Conservation (phyloP, 2,888 invertebrate genomes). For the Apamea sordens region DNA sequence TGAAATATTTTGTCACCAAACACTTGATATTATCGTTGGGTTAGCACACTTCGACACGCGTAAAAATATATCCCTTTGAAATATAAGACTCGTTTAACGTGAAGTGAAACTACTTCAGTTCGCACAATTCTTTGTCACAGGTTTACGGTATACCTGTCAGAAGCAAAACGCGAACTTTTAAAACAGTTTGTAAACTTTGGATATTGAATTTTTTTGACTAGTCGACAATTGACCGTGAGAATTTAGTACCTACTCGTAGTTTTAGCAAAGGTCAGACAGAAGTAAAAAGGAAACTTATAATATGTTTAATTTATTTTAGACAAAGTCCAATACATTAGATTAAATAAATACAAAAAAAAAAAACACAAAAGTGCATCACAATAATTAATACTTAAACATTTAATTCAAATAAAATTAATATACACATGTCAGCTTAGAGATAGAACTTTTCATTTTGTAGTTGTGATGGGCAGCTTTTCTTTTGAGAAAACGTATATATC, state of each 20-base stretch:
- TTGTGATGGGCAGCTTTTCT: no score
- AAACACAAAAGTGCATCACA: no score
- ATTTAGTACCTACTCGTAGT: conserved; percentile 1
- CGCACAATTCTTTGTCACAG: not conserved
- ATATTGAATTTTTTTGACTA: not conserved
- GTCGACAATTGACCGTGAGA: not conserved
- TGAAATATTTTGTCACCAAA: conserved; percentile 11
- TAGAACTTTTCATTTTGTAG: no score
- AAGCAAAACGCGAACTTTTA: not conserved
- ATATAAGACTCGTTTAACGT: conserved; percentile 4
- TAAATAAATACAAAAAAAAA: no score
- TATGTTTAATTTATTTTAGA: no score
- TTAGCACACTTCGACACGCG: not conserved
- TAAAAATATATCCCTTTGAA: not conserved
- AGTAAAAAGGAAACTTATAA: not conserved
- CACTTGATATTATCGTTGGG: not conserved
- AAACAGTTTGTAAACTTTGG: conserved; percentile 7
- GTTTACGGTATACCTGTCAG: conserved; percentile 11
- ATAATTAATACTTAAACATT: no score
- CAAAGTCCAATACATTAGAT: no score
- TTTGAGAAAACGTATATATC: no score
- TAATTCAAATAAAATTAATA: no score
- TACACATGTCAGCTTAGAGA: no score
- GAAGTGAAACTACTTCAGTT: not conserved
- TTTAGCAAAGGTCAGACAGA: conserved; percentile 13